Percentiles rank a stretch among this genome's conserved stretches.
Conservation (phyloP, 2,888 invertebrate genomes). For the Lepidocyrtoides sp. region DNA sequence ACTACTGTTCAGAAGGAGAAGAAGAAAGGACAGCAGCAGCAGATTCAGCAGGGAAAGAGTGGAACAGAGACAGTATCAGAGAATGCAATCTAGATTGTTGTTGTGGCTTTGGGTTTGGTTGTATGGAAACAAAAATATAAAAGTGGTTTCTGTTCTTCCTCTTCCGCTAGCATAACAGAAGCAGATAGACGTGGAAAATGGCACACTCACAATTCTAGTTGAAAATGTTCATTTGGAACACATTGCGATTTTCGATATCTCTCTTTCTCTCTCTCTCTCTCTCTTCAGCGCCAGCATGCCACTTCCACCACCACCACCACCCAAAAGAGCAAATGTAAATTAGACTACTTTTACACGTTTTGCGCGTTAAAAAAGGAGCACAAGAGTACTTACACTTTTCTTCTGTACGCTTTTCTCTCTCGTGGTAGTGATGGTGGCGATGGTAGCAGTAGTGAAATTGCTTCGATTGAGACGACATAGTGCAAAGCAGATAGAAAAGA, state of each 20-base stretch:
- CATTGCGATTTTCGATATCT: slow-evolving; percentile 51
- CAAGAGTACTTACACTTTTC: background rate
- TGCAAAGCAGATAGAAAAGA: background rate
- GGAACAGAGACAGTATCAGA: slow-evolving; percentile 21
- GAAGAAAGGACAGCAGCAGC: background rate
- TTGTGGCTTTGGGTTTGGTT: slow-evolving; percentile 14
- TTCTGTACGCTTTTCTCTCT: background rate
- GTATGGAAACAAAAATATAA: slow-evolving; percentile 5
- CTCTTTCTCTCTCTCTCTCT: background rate
- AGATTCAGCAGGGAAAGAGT: background rate
- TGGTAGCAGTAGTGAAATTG: no score
- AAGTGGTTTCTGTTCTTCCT: background rate
- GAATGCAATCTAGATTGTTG: slow-evolving; percentile 60
- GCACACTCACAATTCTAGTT: background rate
- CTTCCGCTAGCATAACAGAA: background rate
- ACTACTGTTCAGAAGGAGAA: background rate
- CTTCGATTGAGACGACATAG: slow-evolving; percentile 25
- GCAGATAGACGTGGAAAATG: background rate
- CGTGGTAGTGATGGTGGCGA: background rate
- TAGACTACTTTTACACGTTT: slow-evolving; percentile 45
- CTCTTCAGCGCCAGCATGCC: background rate
- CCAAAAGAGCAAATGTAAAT: slow-evolving; percentile 62
- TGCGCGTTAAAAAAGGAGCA: slow-evolving; percentile 44
- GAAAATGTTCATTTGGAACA: background rate
- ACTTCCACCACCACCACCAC: background rate